Conservation (phyloP, 2,113 vertebrate genomes). For the Ciconia stormi region DNA sequence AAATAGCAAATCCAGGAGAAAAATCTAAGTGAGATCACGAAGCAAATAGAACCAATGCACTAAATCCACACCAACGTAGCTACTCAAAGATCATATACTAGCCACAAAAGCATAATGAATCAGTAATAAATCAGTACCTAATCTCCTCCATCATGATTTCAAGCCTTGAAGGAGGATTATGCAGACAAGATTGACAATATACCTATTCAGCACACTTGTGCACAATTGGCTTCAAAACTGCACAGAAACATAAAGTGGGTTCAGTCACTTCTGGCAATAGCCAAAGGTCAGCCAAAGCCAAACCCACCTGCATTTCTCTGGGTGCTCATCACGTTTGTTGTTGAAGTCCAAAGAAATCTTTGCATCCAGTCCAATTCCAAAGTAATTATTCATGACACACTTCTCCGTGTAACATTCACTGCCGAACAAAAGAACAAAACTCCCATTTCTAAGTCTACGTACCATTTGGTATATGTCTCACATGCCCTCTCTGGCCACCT, state of each 20-base stretch:
- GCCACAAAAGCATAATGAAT: neutral
- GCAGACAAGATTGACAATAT: neutral
- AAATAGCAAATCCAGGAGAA: neutral
- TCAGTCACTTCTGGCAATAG: neutral
- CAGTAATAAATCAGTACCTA: neutral
- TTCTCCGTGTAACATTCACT: slow-evolving; percentile 91
- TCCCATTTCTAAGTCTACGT: neutral
- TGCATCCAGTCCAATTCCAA: slow-evolving; percentile 92
- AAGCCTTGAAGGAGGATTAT: neutral
- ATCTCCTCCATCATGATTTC: neutral
- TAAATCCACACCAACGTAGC: neutral
- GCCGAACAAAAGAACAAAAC: neutral
- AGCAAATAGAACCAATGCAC: neutral
- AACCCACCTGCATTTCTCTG: slow-evolving; percentile 90
- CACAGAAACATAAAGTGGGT: neutral
- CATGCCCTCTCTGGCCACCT: neutral
- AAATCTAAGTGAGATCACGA: neutral
- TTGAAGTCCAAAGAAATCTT: slow-evolving; percentile 96
- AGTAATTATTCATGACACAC: slow-evolving; percentile 97
- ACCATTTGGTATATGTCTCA: neutral
- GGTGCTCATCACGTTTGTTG: slow-evolving; percentile 94
- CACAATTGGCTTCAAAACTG: neutral
- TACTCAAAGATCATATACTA: neutral
- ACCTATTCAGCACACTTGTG: neutral
- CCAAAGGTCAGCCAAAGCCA: neutral